A percentile compares a stretch with the other conserved stretches of the same genome.
phyloP scores from a whole-genome alignment of 2,797 vertebrate species.

The Hybognathus amarus region DNA sequence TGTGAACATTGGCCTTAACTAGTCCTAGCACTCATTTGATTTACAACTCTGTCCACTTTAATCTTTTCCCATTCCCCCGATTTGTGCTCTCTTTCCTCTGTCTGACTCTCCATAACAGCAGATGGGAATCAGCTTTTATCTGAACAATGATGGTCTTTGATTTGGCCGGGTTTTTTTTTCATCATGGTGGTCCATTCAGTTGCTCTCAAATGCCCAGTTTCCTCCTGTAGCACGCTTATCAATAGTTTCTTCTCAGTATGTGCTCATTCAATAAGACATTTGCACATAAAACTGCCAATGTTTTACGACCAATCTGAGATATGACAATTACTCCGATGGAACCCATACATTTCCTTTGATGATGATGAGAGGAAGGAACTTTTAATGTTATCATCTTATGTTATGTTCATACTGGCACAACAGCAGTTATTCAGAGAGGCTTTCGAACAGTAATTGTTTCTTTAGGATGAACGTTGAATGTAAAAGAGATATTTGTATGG shows the following conservation, averaged over 20 bases:
- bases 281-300: not conserved
- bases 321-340: not conserved
- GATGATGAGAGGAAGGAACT: not conserved
- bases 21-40: conserved; percentile 60
- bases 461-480: not conserved
- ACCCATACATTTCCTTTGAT: not conserved
- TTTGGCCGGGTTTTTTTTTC: conserved; percentile 57
- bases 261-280: not conserved
- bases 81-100: conserved; percentile 11
- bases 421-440: not conserved
- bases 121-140: conserved; percentile 66
- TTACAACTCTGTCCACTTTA: conserved; percentile 69
- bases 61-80: conserved; percentile 25
- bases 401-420: not conserved
- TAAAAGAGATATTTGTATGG: not conserved
- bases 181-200: conserved; percentile 65
- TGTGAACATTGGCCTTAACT: conserved; percentile 54
- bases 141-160: conserved; percentile 74
- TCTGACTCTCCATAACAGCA: conserved; percentile 60
- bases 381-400: not conserved
- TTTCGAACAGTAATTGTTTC: not conserved
- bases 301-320: not conserved
- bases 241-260: conserved; percentile 20
- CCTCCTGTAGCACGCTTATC: conserved; percentile 15
- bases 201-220: conserved; percentile 45